Evolutionary conservation across 2,797 vertebrate species (phyloP).

Genomic region (Phrynocephalus vlangalii): DNA sequence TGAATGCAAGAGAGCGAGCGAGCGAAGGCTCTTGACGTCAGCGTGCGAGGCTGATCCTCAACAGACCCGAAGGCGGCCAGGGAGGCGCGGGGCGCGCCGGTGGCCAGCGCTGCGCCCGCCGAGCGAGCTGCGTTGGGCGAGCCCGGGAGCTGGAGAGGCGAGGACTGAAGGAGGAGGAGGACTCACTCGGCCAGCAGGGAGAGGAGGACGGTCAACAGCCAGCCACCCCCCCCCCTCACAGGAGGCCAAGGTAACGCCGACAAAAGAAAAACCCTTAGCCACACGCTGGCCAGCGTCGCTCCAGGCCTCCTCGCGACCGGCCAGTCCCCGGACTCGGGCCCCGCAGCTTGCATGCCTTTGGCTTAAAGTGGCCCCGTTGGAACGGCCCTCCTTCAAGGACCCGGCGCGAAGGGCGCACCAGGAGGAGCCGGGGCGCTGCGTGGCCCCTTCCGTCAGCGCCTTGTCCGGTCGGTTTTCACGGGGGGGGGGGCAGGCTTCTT

Average conservation of each 20-base stretch:
- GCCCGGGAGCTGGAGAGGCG: conserved; percentile 67
- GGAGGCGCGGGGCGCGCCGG: conserved; percentile 82
- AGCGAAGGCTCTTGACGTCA: conserved; percentile 92
- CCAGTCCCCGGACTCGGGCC: background rate
- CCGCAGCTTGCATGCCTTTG: too few species aligned
- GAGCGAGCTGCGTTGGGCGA: conserved; percentile 81
- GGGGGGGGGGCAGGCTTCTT: too few species aligned
- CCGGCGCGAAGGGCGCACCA: background rate
- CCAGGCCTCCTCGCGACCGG: background rate
- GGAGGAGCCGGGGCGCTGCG: background rate
- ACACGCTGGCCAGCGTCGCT: background rate
- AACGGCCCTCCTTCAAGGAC: too few species aligned
- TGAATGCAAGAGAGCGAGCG: conserved; percentile 74
- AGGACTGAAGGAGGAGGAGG: conserved; percentile 50
- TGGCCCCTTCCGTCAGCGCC: background rate
- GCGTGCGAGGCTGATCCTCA: conserved; percentile 80
- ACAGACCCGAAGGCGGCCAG: conserved; percentile 80
- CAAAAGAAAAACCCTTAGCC: conserved; percentile 42
- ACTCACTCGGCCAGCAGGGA: conserved; percentile 29
- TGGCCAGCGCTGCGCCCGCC: conserved; percentile 76
- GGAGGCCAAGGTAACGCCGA: conserved; percentile 31
- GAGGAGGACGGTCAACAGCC: background rate
- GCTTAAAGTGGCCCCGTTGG: too few species aligned
- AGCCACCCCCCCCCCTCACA: background rate
- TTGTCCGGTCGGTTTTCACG: too few species aligned